Evolutionary conservation across 2,797 vertebrate species (phyloP).

Genomic region (Triplophysa bombifrons): DNA sequence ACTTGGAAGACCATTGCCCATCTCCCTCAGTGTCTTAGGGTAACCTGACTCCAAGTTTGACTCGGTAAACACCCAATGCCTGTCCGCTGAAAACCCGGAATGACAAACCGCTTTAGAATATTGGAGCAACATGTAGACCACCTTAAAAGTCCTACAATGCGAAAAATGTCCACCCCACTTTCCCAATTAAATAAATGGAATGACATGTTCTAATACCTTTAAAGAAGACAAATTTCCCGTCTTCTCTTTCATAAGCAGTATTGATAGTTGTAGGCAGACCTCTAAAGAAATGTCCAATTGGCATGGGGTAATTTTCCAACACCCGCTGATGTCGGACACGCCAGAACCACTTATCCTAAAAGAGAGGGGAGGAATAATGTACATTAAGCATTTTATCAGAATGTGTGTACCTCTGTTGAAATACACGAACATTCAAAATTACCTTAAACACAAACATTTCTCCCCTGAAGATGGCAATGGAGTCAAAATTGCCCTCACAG

Average conservation of each 20-base stretch:
- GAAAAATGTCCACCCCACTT: no score
- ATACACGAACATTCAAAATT: conserved; percentile 8
- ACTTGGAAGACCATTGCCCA: conserved; percentile 86
- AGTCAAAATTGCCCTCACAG: conserved; percentile 91
- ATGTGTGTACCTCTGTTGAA: neutral
- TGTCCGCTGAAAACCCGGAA: conserved; percentile 76
- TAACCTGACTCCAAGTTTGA: conserved; percentile 81
- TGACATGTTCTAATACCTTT: conserved; percentile 76
- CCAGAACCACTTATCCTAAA: conserved; percentile 93
- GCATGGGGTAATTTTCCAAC: conserved; percentile 90
- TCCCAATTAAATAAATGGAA: neutral
- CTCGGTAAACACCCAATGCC: conserved; percentile 89
- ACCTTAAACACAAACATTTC: conserved; percentile 97
- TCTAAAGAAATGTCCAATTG: conserved; percentile 91
- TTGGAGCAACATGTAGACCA: neutral
- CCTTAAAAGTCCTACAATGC: neutral
- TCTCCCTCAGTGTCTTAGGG: conserved; percentile 82
- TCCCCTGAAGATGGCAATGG: conserved; percentile 85
- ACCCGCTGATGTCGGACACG: conserved; percentile 85
- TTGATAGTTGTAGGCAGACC: conserved; percentile 83
- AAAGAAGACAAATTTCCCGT: conserved; percentile 92
- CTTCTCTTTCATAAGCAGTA: conserved; percentile 88
- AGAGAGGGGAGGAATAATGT: neutral
- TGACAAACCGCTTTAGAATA: neutral
- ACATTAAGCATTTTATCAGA: neutral